Percentiles rank a stretch among this genome's conserved stretches.
Evolutionary conservation across 2,888 invertebrate genomes (phyloP).

Genomic region (Cheilosia pagana): DNA sequence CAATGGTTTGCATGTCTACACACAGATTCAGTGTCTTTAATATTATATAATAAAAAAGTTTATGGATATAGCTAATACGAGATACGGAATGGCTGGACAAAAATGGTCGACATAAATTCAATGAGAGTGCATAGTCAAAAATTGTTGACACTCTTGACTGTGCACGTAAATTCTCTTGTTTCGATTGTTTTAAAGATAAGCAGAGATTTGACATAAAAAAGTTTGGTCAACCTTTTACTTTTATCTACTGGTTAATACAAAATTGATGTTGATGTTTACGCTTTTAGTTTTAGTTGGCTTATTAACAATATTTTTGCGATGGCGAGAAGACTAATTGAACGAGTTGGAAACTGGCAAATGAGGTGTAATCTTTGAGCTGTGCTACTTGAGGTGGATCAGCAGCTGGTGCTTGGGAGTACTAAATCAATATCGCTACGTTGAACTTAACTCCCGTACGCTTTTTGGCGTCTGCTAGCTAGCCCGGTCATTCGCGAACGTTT

Average conservation of each 20-base stretch:
- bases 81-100: not conserved
- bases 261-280: not conserved
- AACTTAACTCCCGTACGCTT: no score
- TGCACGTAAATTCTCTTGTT: not conserved
- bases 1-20: conserved; percentile 71
- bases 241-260: not conserved
- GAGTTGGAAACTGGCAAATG: no score
- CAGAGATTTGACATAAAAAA: conserved; percentile 1
- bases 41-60: conserved; percentile 1
- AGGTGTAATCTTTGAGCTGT: no score
- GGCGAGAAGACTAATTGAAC: no score
- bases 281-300: no score
- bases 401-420: no score
- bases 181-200: not conserved
- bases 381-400: no score
- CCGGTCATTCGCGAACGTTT: no score
- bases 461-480: no score
- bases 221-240: not conserved
- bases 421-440: no score
- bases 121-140: not conserved
- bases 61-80: conserved; percentile 14
- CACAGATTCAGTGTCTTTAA: conserved; percentile 75
- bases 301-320: no score
- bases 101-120: not conserved
- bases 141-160: not conserved